Percentiles rank a stretch among this genome's conserved stretches.
Conservation (phyloP, 2,797 vertebrate genomes). For the Capromys pilorides region DNA sequence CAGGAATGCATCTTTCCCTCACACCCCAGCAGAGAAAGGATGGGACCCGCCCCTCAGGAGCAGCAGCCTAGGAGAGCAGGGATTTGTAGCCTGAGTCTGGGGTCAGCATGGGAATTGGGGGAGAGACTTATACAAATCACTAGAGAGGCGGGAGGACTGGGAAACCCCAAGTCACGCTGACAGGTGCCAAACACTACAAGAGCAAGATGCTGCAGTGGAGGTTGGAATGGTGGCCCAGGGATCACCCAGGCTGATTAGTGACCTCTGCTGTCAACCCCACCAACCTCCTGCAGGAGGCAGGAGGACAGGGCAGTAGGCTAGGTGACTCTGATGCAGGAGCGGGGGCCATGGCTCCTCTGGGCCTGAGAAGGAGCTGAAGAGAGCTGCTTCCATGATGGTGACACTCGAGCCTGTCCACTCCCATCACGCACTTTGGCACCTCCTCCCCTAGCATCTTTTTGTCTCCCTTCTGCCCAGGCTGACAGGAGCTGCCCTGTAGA, state of each 20-base stretch:
- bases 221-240: neutral
- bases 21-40: neutral
- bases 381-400: rapidly evolving
- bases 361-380: neutral
- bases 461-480: conserved; percentile 77
- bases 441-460: conserved; percentile 8
- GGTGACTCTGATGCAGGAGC: neutral
- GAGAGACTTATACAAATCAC: too few relatives aligned
- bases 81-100: neutral
- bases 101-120: neutral
- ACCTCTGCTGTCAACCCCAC: neutral
- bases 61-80: neutral
- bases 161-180: neutral
- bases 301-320: neutral
- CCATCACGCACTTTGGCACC: neutral
- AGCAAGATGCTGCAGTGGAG: neutral
- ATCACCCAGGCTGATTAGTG: neutral
- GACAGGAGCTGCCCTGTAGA: conserved; percentile 80
- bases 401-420: neutral
- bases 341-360: neutral
- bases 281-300: neutral
- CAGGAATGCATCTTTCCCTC: neutral
- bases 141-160: neutral
- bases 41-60: neutral
- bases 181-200: neutral